Base-by-base conservation (phyloP, 2,888 invertebrate genomes). In the Plutella xylostella region DNA sequence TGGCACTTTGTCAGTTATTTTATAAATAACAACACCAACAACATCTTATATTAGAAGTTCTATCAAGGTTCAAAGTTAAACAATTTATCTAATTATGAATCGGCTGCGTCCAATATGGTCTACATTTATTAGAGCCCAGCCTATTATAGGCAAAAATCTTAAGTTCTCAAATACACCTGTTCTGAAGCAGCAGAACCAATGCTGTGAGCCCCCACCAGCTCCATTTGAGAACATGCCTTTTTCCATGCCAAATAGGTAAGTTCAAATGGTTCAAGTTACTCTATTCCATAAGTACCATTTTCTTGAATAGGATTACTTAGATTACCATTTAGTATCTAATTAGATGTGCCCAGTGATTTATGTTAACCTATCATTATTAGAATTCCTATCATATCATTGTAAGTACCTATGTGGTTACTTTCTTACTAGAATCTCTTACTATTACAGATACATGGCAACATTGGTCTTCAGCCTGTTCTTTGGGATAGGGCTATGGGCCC, bases 151-250 rank as follows among this genome's bases (percentile, higher is more conserved):
- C n/a, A n/a, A n/a, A n/a, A n/a, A n/a, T n/a, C n/a, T n/a, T n/a
- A n/a, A n/a, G n/a, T n/a, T n/a, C n/a, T n/a, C n/a, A n/a, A n/a
- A n/a, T n/a, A n/a, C n/a, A n/a, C n/a, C n/a, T n/a, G n/a, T n/a
- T n/a, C n/a, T n/a, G n/a, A n/a, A n/a, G n/a, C n/a, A n/a, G n/a
- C n/a, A n/a, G n/a, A n/a, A n/a, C n/a, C n/a, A n/a, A n/a, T n/a
- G n/a, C 19, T 54, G 57, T 25, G 53, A 61, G 22, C 63, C 67
- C 1, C 68, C 66, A 1, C 67, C 69, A 1, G 62, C 71, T 0
- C 63, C 79, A 0, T 74, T 76, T 46, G 72, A 72, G 35, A 78
- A 75, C 46, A 48, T 79, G 61, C 79, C 79, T 0, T 78, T 79
- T 51, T 58, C 44, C 25, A 50, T 72, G 7, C 53, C 55, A 12